These are phyloP conservation scores for Odocoileus hemionus DNA, from an alignment of 2,113 vertebrate genomes.

Conservation along the genomic window DNA sequence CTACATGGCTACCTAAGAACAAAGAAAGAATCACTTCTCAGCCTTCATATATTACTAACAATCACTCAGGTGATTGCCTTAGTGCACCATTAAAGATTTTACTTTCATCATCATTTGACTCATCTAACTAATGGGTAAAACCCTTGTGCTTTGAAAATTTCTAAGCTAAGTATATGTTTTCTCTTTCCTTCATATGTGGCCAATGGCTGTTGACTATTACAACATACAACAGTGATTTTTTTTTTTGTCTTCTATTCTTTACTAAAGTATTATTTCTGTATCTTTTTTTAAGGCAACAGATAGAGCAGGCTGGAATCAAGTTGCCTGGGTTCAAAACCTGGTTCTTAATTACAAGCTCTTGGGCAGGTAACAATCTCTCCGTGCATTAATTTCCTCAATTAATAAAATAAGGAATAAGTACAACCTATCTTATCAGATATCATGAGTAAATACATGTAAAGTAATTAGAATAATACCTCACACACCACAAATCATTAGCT, in stretches of 20 bases:
- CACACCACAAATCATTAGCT: background rate
- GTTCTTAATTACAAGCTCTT: background rate
- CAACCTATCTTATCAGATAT: background rate
- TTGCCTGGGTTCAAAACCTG: background rate
- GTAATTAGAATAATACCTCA: background rate
- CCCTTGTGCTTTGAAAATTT: background rate
- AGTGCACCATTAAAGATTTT: background rate
- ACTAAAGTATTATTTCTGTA: background rate
- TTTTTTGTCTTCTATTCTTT: background rate
- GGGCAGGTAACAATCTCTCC: background rate
- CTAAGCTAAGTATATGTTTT: background rate
- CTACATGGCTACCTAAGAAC: slow-evolving; percentile 40
- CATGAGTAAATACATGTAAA: background rate
- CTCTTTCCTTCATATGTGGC: background rate
- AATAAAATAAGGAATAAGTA: background rate
- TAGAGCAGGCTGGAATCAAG: background rate
- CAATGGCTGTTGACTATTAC: background rate
- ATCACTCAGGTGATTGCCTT: background rate
- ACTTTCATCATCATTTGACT: slow-evolving; percentile 25
- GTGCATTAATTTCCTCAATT: background rate
- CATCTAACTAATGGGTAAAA: slow-evolving; percentile 39
- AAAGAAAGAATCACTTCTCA: slow-evolving; percentile 4
- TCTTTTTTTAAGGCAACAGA: background rate
- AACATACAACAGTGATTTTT: background rate
- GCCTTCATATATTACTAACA: background rate